Evolutionary conservation across 1,140 invertebrate genomes (phyloP).

Genomic region (Drosophila ercepeae): DNA sequence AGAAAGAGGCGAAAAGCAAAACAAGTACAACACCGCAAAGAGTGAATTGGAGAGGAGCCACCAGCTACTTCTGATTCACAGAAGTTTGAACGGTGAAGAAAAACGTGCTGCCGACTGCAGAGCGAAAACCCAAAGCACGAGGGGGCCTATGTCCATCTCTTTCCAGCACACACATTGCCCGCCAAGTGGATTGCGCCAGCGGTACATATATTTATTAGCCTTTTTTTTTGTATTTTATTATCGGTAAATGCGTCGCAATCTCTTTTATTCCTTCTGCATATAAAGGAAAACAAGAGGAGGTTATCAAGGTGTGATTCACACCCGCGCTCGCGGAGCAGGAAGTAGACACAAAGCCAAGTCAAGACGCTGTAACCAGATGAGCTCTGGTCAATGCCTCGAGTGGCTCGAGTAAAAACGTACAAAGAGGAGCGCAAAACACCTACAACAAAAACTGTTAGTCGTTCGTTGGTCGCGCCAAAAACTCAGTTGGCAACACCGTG

Average conservation of each 20-base stretch:
- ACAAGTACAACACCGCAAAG: slow-evolving; percentile 70
- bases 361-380: slow-evolving; percentile 40
- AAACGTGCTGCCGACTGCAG: slow-evolving; percentile 65
- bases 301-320: slow-evolving; percentile 48
- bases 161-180: slow-evolving; percentile 31
- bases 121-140: slow-evolving; percentile 40
- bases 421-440: slow-evolving; percentile 40
- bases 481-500: slow-evolving; percentile 72
- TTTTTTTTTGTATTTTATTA: slow-evolving; percentile 38
- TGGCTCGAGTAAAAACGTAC: slow-evolving; percentile 4
- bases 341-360: slow-evolving; percentile 54
- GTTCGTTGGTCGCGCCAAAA: slow-evolving; percentile 73
- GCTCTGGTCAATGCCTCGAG: slow-evolving; percentile 52
- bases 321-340: slow-evolving; percentile 48
- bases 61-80: slow-evolving; percentile 59
- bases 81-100: slow-evolving; percentile 48
- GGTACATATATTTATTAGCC: slow-evolving; percentile 23
- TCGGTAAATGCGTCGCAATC: slow-evolving; percentile 53
- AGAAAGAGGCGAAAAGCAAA: slow-evolving; percentile 62
- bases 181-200: slow-evolving; percentile 38
- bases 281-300: slow-evolving; percentile 33
- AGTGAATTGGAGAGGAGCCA: slow-evolving; percentile 53
- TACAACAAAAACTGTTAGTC: slow-evolving; percentile 73
- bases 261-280: slow-evolving; percentile 6
- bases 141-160: slow-evolving; percentile 26